Conservation (phyloP, 1,140 invertebrate species). For the Alviniconcha marisindica region DNA sequence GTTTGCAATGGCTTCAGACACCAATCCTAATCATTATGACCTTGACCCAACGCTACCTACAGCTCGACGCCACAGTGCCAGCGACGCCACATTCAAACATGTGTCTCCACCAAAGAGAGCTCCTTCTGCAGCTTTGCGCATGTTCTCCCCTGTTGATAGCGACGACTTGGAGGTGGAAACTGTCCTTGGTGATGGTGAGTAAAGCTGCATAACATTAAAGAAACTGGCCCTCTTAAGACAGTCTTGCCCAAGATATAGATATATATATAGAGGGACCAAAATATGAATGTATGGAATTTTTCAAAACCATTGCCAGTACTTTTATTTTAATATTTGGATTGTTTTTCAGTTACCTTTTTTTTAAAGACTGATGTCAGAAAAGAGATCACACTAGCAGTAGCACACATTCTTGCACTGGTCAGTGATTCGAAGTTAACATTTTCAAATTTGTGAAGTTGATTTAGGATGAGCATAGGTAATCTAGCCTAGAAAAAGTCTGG, state of each 20-base stretch:
- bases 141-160: slow-evolving; percentile 37
- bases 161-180: slow-evolving; percentile 37
- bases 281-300: no score
- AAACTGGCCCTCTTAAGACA: background rate
- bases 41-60: background rate
- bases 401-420: no score
- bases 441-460: no score
- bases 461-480: no score
- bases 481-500: no score
- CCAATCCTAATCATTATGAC: background rate
- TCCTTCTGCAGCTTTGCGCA: slow-evolving; percentile 17
- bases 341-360: no score
- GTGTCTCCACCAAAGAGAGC: slow-evolving; percentile 32
- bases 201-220: background rate
- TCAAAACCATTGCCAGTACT: no score
- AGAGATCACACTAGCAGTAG: no score
- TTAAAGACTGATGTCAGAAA: no score
- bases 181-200: slow-evolving; percentile 29
- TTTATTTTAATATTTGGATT: no score
- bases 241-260: background rate
- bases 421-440: no score
- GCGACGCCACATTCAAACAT: slow-evolving; percentile 27
- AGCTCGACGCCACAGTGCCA: slow-evolving; percentile 25
- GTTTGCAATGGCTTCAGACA: background rate
- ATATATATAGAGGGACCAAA: no score